Percentiles rank a stretch among this genome's conserved stretches.
Conservation (phyloP, 1,140 invertebrate genomes). For the Drosophila grimshawi region DNA sequence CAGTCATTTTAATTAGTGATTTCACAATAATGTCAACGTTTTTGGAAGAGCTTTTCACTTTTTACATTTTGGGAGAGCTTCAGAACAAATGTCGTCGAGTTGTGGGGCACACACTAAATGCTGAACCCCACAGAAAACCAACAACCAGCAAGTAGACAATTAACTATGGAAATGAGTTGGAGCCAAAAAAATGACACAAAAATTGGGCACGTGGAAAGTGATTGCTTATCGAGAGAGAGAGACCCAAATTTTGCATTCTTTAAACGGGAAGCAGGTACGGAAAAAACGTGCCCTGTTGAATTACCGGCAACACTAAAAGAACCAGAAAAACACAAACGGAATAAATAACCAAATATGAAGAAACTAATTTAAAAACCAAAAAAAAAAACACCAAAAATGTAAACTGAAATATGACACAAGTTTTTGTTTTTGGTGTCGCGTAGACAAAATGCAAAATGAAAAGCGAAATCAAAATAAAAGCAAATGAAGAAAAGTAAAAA, state of each 20-base stretch:
- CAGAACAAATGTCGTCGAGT: conserved; percentile 45
- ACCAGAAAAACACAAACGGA: conserved; percentile 4
- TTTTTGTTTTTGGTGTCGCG: conserved; percentile 31
- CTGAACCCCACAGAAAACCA: not conserved
- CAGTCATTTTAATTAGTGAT: conserved; percentile 16
- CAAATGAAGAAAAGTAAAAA: conserved; percentile 24
- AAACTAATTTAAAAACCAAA: conserved; percentile 55
- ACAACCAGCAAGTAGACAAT: conserved; percentile 35
- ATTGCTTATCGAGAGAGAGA: conserved; percentile 56
- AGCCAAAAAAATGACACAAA: not conserved
- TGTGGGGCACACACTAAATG: not conserved
- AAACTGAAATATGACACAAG: conserved; percentile 60
- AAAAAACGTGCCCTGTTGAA: conserved; percentile 6
- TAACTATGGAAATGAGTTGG: conserved; percentile 67
- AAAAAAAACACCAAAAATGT: conserved; percentile 43
- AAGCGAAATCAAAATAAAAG: conserved; percentile 67
- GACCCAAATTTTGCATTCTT: conserved; percentile 28
- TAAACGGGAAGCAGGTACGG: conserved; percentile 8
- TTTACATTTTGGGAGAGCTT: conserved; percentile 14
- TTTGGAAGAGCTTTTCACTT: conserved; percentile 35
- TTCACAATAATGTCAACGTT: conserved; percentile 10
- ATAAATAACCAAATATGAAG: conserved; percentile 20
- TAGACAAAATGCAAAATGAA: conserved; percentile 65
- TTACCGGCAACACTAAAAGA: not conserved
- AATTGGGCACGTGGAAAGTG: conserved; percentile 75